Base-by-base conservation (phyloP, 1,140 invertebrate species). In the Cryptotermes secundus region DNA sequence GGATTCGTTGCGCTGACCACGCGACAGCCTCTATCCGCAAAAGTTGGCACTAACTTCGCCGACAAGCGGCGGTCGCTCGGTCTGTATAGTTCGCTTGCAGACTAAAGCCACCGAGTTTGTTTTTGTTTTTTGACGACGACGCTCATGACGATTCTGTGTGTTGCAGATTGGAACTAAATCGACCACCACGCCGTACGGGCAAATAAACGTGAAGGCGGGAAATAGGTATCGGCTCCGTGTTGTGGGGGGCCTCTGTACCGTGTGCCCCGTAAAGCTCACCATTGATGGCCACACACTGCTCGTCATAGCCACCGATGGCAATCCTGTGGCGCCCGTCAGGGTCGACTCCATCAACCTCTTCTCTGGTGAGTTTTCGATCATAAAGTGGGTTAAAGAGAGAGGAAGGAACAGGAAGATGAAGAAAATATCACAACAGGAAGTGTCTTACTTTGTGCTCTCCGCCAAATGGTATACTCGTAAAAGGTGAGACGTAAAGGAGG, bases 151-250 rank as follows among this genome's bases (percentile, higher is more conserved):
- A n/a, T 19, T 19, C 45, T 49, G 45, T 49, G 14, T 49, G 14
- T 49, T 49, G 45, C 45, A 49, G 45, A 49, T 49, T 49, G 45
- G 45, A 49, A 49, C 45, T 49, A 14, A 49, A 19, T 49, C 45
- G 3, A 84, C 83, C 59, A 81, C 0, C 24, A 83, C 86, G 1
- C 86, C 86, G 22, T 49, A 35, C 34, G 38, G 45, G 9, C 81
- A 87, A 84, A 86, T 86, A 36, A 80, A 80, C 0, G 85, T 86
- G 14, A 24, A 82, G 34, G 85, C 86, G 7, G 91, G 91, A 16
- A 87, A 87, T 26, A 88, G 90, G 22, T 92, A 93, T 87, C 89
- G 93, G 16, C 92, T 94, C 84, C 87, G 93, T 59, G 86, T 93
- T 14, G 91, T 93, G 26, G 93, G 91, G 86, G 92, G 92, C 86